These are phyloP conservation scores for Drosophila azteca DNA, from an alignment of 1,140 invertebrate species.

Conservation along the genomic window DNA sequence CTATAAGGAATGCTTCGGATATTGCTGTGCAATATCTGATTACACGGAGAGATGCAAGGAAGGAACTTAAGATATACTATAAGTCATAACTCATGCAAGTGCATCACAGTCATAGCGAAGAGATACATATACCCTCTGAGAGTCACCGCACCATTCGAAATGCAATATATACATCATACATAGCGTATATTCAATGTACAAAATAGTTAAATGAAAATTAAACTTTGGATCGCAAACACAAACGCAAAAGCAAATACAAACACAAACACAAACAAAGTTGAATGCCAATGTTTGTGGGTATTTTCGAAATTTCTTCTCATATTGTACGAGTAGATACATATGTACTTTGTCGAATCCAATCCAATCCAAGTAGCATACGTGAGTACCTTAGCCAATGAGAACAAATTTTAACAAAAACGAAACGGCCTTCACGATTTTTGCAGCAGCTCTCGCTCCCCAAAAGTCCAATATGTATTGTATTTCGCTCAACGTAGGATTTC, in stretches of 20 bases:
- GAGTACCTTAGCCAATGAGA: constrained; percentile 68
- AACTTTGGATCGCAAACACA: constrained; percentile 27
- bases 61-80: constrained; percentile 21
- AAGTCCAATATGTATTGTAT: constrained; percentile 19
- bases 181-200: constrained; percentile 36
- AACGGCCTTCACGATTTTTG: constrained; percentile 32
- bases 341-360: constrained; percentile 30
- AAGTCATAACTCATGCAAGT: constrained; percentile 41
- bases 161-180: constrained; percentile 13
- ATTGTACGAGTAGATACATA: constrained; percentile 2
- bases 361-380: constrained; percentile 61
- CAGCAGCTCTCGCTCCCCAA: constrained; percentile 20
- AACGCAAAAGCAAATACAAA: neutral
- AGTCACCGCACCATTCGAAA: neutral
- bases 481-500: constrained; percentile 49
- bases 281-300: too few relatives aligned
- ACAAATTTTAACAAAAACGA: constrained; percentile 28
- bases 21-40: constrained; percentile 15
- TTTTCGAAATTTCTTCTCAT: constrained; percentile 43
- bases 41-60: constrained; percentile 5
- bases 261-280: neutral
- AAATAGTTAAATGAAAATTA: constrained; percentile 29
- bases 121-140: constrained; percentile 1
- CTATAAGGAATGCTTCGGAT: neutral
- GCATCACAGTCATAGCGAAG: constrained; percentile 45